phyloP scores from a whole-genome alignment of 2,797 vertebrate species.

The Smutsia temminckii region DNA sequence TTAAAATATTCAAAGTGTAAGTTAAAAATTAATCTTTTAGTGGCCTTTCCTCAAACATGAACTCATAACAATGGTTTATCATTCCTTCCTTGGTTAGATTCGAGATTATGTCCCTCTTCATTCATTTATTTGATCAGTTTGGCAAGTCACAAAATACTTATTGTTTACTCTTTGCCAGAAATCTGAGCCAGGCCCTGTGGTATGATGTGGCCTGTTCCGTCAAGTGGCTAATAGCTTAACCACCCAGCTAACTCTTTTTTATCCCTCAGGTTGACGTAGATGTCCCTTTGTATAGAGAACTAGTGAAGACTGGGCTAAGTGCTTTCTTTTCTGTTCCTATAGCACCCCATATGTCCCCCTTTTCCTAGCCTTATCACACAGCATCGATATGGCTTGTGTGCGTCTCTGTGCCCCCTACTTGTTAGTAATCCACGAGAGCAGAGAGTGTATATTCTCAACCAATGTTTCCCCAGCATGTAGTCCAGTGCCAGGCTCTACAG shows the following conservation, averaged over 20 bases:
- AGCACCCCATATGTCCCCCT: no score
- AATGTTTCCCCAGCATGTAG: neutral
- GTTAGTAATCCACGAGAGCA: neutral
- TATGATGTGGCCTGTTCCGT: neutral
- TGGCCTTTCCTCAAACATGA: neutral
- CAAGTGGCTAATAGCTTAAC: neutral
- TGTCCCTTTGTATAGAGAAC: neutral
- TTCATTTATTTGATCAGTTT: neutral
- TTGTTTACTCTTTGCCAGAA: neutral
- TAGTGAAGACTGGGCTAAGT: neutral
- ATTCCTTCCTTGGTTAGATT: neutral
- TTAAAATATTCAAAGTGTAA: slow-evolving; percentile 40
- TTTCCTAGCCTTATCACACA: neutral
- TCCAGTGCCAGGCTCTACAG: neutral
- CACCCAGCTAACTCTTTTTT: neutral
- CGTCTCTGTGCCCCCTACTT: neutral
- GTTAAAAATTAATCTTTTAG: neutral
- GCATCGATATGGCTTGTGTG: neutral
- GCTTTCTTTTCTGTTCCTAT: neutral
- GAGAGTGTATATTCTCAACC: neutral
- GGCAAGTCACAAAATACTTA: neutral
- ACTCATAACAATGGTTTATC: neutral
- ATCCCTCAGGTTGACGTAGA: neutral
- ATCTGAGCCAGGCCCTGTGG: neutral
- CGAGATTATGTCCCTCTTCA: neutral